Conservation (phyloP, 2,113 vertebrate genomes). For the Upupa epops region DNA sequence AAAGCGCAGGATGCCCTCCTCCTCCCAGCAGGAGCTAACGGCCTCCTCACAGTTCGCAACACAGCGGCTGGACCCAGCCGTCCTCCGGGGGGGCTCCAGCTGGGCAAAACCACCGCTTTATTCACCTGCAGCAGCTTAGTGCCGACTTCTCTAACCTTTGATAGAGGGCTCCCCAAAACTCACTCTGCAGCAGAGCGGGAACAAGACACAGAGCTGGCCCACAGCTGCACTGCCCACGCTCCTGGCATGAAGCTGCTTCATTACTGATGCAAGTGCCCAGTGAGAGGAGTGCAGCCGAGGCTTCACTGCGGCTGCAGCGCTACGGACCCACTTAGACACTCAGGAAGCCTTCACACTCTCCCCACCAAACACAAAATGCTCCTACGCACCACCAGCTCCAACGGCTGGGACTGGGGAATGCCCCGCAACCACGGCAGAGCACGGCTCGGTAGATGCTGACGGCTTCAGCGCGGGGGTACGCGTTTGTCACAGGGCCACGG, state of each 20-base stretch:
- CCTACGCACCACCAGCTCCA: not conserved
- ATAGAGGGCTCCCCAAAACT: not conserved
- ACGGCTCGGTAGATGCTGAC: too few relatives aligned
- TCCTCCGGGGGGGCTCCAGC: not conserved
- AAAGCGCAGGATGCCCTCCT: not conserved
- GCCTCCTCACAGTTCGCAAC: not conserved
- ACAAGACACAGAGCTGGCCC: not conserved
- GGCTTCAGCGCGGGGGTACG: rapidly evolving
- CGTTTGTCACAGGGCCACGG: not conserved
- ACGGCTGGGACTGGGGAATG: not conserved
- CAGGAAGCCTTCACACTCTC: not conserved
- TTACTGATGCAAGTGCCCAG: not conserved
- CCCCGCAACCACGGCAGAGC: not conserved
- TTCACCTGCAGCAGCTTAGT: not conserved
- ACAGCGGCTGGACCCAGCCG: not conserved
- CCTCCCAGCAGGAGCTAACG: not conserved
- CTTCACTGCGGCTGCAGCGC: not conserved
- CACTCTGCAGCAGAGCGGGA: not conserved
- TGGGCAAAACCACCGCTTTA: not conserved
- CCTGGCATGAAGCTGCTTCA: not conserved
- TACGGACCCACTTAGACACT: not conserved
- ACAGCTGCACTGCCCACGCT: too few relatives aligned
- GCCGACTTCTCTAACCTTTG: not conserved
- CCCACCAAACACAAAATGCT: not conserved
- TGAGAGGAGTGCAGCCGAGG: not conserved